Evolutionary conservation across 2,113 vertebrate genomes (phyloP), one percentile per base, ranked within the genome.

Genomic region (Neomonachus schauinslandi): DNA sequence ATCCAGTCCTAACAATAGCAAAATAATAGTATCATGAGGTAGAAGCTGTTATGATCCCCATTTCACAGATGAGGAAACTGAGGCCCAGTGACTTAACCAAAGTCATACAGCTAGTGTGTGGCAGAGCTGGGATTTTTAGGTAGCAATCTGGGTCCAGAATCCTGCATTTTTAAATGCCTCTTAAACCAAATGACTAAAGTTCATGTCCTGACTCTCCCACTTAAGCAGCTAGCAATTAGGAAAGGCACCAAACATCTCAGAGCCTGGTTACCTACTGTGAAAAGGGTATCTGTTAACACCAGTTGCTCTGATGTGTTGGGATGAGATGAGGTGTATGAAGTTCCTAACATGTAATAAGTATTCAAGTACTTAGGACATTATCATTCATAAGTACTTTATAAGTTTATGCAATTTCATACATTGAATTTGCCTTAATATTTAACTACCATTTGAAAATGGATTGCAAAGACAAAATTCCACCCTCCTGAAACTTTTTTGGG

Each of bases 61-160:
- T 81, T 92, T 81, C 91, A 93, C 11, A 82, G 28, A 81, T 71
- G 65, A 97, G 24, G 51, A 88, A 95, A 76, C 33, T 46, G 46
- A 93, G 36, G 15, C 10, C 74, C 16, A 19, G 4, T 51, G 65
- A 69, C 55, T 92, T 97, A 71, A 42, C 36, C 33, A 72, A 46
- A 13, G 16, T 63, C 53, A 46, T 76, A 26, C 7, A 61, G 51
- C 14, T 33, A 81, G 26, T 21, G 4, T 65, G 51, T 28, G 53
- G 26, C 28, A 94, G 79, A 95, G 14, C 67, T 65, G 19, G 55
- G 28, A 76, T 86, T 79, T 67, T 86, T 82, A 46, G 79, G n/a
- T 91, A 67, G 55, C 7, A 89, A 16, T 51, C 28, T 93, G 49
- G 21, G 19, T 77, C 10, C 55, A 93, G 24, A 96, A 67, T 93